phyloP scores from a whole-genome alignment of 2,113 vertebrate species.

The Thinocorus orbignyianus region DNA sequence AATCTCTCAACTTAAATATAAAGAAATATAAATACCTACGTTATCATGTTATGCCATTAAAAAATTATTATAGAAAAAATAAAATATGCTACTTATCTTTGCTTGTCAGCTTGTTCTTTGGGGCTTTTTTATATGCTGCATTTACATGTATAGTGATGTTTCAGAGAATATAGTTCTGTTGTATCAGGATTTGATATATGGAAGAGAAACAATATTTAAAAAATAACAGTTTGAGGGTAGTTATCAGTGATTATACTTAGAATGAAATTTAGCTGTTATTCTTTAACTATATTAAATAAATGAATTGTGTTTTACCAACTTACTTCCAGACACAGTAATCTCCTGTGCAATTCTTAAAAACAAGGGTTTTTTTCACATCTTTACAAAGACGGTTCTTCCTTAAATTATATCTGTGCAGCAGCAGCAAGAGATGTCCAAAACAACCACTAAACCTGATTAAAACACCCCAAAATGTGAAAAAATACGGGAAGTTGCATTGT shows the following conservation, averaged over 20 bases:
- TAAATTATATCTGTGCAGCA: neutral
- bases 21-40: neutral
- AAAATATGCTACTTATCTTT: neutral
- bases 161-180: neutral
- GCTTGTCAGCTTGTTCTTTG: neutral
- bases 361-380: neutral
- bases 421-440: neutral
- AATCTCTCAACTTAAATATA: neutral
- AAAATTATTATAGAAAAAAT: neutral
- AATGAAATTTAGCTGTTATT: neutral
- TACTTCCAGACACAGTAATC: neutral
- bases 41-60: neutral
- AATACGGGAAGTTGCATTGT: neutral
- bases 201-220: neutral
- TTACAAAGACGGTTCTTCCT: neutral
- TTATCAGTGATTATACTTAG: neutral
- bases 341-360: neutral
- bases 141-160: neutral
- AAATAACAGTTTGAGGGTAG: neutral
- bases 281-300: neutral
- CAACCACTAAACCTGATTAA: neutral
- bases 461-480: neutral
- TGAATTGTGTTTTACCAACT: neutral
- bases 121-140: neutral
- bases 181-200: neutral